Percentiles rank a stretch among this genome's conserved stretches.
These are phyloP conservation scores for Forbesichthys agassizii DNA, from an alignment of 2,113 vertebrate species.

Conservation along the genomic window DNA sequence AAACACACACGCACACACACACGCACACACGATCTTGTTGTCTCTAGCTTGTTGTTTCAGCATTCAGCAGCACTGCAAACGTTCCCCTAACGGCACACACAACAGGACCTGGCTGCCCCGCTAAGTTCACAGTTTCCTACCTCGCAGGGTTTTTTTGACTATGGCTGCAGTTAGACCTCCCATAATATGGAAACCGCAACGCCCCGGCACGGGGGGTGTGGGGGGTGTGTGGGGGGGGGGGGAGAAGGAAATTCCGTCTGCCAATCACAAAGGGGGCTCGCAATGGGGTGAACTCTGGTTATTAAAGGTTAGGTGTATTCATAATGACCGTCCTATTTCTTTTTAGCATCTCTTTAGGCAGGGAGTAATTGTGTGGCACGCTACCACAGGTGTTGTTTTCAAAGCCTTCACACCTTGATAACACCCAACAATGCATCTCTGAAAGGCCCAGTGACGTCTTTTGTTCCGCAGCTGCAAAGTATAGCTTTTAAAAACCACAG, in stretches of 20 bases:
- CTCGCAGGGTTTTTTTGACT: conserved; percentile 43
- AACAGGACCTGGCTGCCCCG: conserved; percentile 29
- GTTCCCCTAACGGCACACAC: conserved; percentile 20
- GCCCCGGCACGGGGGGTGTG: background rate
- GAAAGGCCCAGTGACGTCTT: conserved; percentile 71
- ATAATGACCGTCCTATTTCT: conserved; percentile 63
- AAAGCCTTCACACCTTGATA: conserved; percentile 79
- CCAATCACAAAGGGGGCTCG: conserved; percentile 54
- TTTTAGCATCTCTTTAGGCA: conserved; percentile 67
- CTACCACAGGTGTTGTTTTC: conserved; percentile 77
- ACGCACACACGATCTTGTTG: conserved; percentile 10
- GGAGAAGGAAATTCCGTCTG: conserved; percentile 42
- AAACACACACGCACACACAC: too few relatives aligned
- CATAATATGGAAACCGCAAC: conserved; percentile 47
- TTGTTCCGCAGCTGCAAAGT: conserved; percentile 75
- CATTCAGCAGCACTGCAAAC: conserved; percentile 26
- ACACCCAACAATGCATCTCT: conserved; percentile 68
- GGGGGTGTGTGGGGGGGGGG: too few relatives aligned
- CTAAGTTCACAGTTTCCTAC: conserved; percentile 21
- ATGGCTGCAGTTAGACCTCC: conserved; percentile 32
- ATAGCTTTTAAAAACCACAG: conserved; percentile 59
- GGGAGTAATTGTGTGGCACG: conserved; percentile 65
- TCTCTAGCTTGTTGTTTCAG: conserved; percentile 47
- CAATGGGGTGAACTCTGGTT: conserved; percentile 54
- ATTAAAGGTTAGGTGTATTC: conserved; percentile 56